Evolutionary conservation across 2,888 invertebrate genomes (phyloP), one percentile per base, ranked within the genome.

Genomic region (Coronaproctus castanopsis): DNA sequence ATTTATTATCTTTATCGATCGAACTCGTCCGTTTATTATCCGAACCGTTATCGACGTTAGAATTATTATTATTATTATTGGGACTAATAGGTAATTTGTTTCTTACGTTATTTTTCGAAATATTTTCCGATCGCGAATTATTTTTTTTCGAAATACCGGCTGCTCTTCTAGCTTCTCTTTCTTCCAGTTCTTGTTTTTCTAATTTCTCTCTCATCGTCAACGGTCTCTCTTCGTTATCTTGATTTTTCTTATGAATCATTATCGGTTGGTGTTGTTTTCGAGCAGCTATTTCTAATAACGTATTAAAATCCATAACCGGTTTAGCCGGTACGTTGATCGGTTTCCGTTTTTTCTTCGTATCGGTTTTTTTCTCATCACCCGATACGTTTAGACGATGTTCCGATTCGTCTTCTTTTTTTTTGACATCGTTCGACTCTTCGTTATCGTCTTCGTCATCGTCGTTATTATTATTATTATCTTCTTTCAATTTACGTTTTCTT

Each of bases 261-360:
- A 88, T 70, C 0, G 89, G 89, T 69, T 88, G 85, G 69, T 80
- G 77, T 64, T 88, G 88, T 69, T 89, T 89, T 68, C 85, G 80
- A 65, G 84, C 86, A 0, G 90, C 90, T 5, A 90, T 73, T 71
- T 87, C 85, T 2, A 92, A 70, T 21, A 92, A 70, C 60, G 85
- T 80, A 66, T 79, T 76, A 69, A 88, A 91, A 70, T 87, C 85
- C 70, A 89, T 77, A 0, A 83, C 82, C 0, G 88, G 85, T 2
- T 86, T 85, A 54, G 74, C 70, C 2, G 76, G 73, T 1, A 76
- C 76, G 64, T 75, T 70, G 69, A 83, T 85, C 0, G 76, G 73
- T 66, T 79, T 80, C 19, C 75, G 63, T 2, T 55, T 57, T 57
- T 64, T 67, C 5, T 74, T 68, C 64, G 75, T 74, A 59, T 69